Evolutionary conservation across 2,113 vertebrate genomes (phyloP).

Genomic region (Proterorhinus semilunaris): DNA sequence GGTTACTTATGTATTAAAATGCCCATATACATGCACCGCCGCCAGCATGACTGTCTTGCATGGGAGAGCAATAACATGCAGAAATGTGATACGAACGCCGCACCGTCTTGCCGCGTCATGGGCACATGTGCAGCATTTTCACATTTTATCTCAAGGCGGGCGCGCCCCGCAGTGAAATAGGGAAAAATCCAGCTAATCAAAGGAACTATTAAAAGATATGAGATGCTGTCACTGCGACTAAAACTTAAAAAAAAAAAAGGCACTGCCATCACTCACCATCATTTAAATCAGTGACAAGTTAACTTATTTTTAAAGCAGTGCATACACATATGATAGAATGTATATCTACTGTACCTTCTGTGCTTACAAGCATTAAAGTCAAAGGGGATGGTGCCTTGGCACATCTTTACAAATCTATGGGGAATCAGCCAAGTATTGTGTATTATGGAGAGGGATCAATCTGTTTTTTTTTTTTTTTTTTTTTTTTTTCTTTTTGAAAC

Average conservation of each 20-base stretch:
- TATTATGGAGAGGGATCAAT: no score
- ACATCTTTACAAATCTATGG: no score
- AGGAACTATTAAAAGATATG: conserved; percentile 3
- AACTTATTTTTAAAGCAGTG: neutral
- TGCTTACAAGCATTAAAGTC: no score
- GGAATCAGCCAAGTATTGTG: no score
- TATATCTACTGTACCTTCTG: no score
- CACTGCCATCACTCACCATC: neutral
- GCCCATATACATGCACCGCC: conserved; percentile 42
- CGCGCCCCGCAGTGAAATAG: neutral
- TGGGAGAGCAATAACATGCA: conserved; percentile 10
- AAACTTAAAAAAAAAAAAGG: neutral
- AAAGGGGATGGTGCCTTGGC: no score
- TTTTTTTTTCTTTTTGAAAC: no score
- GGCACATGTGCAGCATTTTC: neutral
- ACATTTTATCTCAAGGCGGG: neutral
- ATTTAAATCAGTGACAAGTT: neutral
- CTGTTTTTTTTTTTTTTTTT: no score
- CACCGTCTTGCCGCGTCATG: neutral
- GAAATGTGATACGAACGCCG: neutral
- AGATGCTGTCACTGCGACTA: neutral
- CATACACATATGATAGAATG: neutral
- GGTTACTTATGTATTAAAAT: conserved; percentile 60
- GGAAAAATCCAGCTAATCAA: neutral
- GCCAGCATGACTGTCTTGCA: conserved; percentile 32